Evolutionary conservation across 1,140 invertebrate genomes (phyloP).

Genomic region (Caenorhabditis latens): DNA sequence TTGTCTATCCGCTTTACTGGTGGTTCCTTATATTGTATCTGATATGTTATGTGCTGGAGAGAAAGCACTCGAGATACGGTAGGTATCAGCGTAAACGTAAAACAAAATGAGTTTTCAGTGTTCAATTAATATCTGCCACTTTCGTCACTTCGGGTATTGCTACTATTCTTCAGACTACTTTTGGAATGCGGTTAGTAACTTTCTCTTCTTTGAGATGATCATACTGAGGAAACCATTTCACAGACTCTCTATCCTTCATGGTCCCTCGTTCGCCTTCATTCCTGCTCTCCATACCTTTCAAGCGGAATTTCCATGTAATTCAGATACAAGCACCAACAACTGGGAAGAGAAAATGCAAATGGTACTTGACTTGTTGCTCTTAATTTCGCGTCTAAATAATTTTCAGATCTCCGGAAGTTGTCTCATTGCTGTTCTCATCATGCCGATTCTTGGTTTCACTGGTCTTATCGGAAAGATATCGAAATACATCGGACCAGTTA

Average conservation of each 20-base stretch:
- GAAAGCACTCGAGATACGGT: slow-evolving; percentile 46
- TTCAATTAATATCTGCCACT: slow-evolving; percentile 65
- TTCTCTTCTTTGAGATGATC: neutral
- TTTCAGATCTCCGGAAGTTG: slow-evolving; percentile 73
- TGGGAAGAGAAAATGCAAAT: slow-evolving; percentile 45
- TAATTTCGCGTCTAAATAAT: neutral
- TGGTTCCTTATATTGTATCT: slow-evolving; percentile 64
- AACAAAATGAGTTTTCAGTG: slow-evolving; percentile 1
- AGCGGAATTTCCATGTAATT: slow-evolving; percentile 55
- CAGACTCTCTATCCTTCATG: slow-evolving; percentile 66
- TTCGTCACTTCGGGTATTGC: slow-evolving; percentile 66
- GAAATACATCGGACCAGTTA: slow-evolving; percentile 74
- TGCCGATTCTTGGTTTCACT: slow-evolving; percentile 73
- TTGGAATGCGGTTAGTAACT: slow-evolving; percentile 57
- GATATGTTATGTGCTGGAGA: slow-evolving; percentile 62
- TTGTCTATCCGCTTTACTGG: slow-evolving; percentile 65
- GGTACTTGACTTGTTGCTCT: neutral
- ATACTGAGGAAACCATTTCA: neutral
- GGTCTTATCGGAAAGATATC: slow-evolving; percentile 78
- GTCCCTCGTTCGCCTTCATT: slow-evolving; percentile 66
- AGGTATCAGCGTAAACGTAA: neutral
- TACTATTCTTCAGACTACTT: slow-evolving; percentile 63
- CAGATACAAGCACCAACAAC: neutral
- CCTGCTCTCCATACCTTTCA: slow-evolving; percentile 64
- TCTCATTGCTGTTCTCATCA: slow-evolving; percentile 71